Conservation (phyloP, 2,113 vertebrate genomes). For the Amphiprion percula region DNA sequence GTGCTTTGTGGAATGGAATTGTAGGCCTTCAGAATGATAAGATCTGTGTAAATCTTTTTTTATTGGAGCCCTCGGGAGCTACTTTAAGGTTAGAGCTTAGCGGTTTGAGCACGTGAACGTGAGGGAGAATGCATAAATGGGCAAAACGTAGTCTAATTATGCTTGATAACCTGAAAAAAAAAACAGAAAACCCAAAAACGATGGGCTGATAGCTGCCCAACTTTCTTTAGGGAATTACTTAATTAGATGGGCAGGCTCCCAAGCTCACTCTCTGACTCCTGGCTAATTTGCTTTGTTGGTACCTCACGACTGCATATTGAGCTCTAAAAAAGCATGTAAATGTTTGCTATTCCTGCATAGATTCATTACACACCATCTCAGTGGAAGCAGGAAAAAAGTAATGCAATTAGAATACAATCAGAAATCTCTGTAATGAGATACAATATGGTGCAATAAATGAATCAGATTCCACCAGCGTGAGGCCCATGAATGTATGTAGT, state of each 20-base stretch:
- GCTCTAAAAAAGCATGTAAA: constrained; percentile 22
- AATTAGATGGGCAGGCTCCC: constrained; percentile 69
- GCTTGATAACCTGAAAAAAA: constrained; percentile 46
- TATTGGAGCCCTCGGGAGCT: neutral
- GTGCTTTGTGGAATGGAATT: neutral
- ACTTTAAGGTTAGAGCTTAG: constrained; percentile 19
- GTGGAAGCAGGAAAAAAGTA: constrained; percentile 8
- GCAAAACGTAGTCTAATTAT: constrained; percentile 60
- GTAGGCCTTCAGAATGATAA: constrained; percentile 11
- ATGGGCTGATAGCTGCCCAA: constrained; percentile 37
- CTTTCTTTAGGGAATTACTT: constrained; percentile 59
- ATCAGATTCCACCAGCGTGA: constrained; percentile 24
- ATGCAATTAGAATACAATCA: constrained; percentile 41
- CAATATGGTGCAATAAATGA: constrained; percentile 21
- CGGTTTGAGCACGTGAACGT: constrained; percentile 6
- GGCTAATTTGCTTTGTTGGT: constrained; percentile 62
- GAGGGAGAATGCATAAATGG: constrained; percentile 42
- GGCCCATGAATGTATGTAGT: neutral
- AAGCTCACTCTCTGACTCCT: constrained; percentile 30
- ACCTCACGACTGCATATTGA: constrained; percentile 57
- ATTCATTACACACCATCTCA: constrained; percentile 36
- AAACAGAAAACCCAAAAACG: neutral
- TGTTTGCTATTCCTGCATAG: constrained; percentile 27
- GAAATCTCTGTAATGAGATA: constrained; percentile 25
- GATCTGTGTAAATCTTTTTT: constrained; percentile 2